Evolutionary conservation across 2,113 vertebrate species (phyloP).

Genomic region (Festucalex cinctus): DNA sequence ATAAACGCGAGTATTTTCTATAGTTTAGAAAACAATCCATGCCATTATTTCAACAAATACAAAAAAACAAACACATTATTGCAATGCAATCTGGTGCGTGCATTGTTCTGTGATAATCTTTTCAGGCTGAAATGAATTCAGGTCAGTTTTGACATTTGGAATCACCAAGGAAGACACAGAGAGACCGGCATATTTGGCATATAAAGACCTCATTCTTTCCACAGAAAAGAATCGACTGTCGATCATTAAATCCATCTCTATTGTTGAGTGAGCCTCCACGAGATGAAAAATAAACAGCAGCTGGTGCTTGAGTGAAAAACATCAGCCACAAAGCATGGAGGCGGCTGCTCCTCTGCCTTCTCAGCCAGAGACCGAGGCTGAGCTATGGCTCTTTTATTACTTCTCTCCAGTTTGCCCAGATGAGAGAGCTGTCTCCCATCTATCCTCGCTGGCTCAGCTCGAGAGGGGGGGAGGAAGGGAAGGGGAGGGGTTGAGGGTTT

Average conservation of each 20-base stretch:
- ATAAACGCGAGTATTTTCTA: background rate
- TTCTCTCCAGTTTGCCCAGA: slow-evolving; percentile 56
- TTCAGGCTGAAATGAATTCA: slow-evolving; percentile 17
- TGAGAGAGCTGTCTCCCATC: slow-evolving; percentile 56
- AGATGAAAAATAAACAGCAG: slow-evolving; percentile 44
- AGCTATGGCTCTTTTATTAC: slow-evolving; percentile 64
- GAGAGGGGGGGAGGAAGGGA: slow-evolving; percentile 16
- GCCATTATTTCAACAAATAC: background rate
- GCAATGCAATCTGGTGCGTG: background rate
- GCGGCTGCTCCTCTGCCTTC: slow-evolving; percentile 40
- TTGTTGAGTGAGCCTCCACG: slow-evolving; percentile 28
- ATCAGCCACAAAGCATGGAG: slow-evolving; percentile 53
- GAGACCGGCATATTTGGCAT: slow-evolving; percentile 29
- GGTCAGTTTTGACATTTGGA: slow-evolving; percentile 1
- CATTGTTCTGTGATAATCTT: slow-evolving; percentile 10
- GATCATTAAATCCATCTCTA: slow-evolving; percentile 49
- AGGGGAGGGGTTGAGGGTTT: background rate
- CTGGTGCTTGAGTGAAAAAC: slow-evolving; percentile 41
- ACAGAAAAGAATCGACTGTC: slow-evolving; percentile 29
- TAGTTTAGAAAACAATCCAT: background rate
- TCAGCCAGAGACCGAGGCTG: slow-evolving; percentile 39
- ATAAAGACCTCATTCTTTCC: slow-evolving; percentile 36
- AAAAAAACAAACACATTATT: background rate
- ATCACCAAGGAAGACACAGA: slow-evolving; percentile 8
- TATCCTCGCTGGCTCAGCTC: slow-evolving; percentile 42